Evolutionary conservation across 2,113 vertebrate species (phyloP).

Genomic region (Pedetes capensis): DNA sequence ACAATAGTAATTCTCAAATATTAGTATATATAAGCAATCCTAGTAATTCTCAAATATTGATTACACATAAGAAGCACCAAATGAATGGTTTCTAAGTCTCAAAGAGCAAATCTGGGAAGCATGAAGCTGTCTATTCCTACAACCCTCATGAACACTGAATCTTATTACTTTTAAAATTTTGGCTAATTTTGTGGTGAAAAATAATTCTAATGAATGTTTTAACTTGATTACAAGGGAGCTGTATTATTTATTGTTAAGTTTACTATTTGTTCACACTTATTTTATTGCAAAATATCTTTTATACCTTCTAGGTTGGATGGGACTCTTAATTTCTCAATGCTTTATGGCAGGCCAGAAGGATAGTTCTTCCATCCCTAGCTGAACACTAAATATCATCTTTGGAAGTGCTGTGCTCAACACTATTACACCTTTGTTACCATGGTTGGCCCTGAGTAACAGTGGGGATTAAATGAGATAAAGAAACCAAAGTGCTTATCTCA

Average conservation of each 20-base stretch:
- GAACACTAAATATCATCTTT: background rate
- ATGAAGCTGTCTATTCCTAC: background rate
- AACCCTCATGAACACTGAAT: background rate
- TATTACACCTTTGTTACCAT: background rate
- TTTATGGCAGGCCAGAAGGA: background rate
- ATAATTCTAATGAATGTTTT: conserved; percentile 16
- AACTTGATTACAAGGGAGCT: background rate
- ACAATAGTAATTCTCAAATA: background rate
- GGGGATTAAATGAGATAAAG: background rate
- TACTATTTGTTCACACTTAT: background rate
- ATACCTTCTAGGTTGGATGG: background rate
- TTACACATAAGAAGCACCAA: background rate
- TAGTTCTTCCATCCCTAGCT: background rate
- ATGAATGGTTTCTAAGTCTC: background rate
- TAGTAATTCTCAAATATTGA: background rate
- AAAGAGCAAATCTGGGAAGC: background rate
- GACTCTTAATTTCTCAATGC: background rate
- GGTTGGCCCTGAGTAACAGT: background rate
- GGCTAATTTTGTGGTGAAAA: background rate
- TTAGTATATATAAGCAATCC: background rate
- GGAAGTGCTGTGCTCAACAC: background rate
- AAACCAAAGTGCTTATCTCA: background rate
- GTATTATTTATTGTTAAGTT: background rate
- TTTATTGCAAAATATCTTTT: background rate
- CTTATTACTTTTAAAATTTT: background rate